Conservation (phyloP, 1,140 invertebrate species). For the Chionoecetes opilio region DNA sequence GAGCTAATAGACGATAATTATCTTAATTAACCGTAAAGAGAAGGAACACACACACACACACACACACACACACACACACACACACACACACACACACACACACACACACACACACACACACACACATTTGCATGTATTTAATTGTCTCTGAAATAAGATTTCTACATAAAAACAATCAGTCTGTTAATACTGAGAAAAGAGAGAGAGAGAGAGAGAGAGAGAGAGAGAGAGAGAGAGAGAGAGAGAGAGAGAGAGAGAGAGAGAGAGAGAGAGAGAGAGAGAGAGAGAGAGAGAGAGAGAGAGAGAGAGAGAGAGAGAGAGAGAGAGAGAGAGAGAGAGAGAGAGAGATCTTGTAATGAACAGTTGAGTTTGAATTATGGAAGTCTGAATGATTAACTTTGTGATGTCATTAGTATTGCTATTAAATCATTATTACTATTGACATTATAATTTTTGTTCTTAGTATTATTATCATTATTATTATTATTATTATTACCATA, state of each 20-base stretch:
- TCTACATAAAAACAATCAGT: neutral
- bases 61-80: conserved; percentile 27
- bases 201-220: neutral
- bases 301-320: neutral
- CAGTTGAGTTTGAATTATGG: neutral
- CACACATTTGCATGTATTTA: neutral
- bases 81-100: conserved; percentile 27
- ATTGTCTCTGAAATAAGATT: neutral
- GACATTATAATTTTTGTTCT: neutral
- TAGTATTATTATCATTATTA: neutral
- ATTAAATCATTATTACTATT: neutral
- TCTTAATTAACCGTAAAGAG: conserved; percentile 19
- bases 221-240: conserved; percentile 27
- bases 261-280: conserved; percentile 27
- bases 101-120: conserved; percentile 27
- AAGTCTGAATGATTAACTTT: no score
- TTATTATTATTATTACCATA: neutral
- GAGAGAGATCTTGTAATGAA: neutral
- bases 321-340: neutral
- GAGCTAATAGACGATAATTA: neutral
- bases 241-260: conserved; percentile 27
- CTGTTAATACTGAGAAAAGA: neutral
- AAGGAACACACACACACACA: neutral
- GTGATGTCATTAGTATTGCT: neutral
- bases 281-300: neutral